These are phyloP conservation scores for Gambusia holbrooki DNA, from an alignment of 2,113 vertebrate species.

Conservation along the genomic window DNA sequence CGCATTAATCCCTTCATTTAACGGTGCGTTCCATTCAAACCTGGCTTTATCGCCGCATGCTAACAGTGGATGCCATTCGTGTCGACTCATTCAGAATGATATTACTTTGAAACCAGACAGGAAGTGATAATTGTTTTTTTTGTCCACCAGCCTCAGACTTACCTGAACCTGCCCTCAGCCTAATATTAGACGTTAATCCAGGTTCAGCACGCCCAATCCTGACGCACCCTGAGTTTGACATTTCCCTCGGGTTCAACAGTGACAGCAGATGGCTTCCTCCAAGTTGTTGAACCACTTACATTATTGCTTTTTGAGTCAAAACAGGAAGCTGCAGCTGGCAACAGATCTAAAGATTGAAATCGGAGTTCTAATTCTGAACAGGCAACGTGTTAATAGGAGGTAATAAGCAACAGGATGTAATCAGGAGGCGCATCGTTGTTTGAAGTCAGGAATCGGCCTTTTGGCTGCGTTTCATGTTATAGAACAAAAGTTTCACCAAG, in stretches of 20 bases:
- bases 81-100: constrained; percentile 46
- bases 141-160: constrained; percentile 16
- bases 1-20: constrained; percentile 72
- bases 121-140: constrained; percentile 70
- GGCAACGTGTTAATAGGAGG: neutral
- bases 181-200: constrained; percentile 63
- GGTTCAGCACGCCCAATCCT: constrained; percentile 52
- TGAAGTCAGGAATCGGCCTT: neutral
- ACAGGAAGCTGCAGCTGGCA: constrained; percentile 51
- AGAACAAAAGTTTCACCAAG: neutral
- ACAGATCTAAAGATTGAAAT: constrained; percentile 5
- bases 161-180: constrained; percentile 48
- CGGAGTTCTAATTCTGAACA: neutral
- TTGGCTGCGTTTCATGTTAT: constrained; percentile 5
- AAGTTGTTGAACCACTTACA: constrained; percentile 43
- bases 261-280: constrained; percentile 26
- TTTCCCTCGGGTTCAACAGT: constrained; percentile 42
- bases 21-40: constrained; percentile 68
- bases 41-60: constrained; percentile 58
- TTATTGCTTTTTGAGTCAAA: constrained; percentile 19
- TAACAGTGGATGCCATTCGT: constrained; percentile 61
- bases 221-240: constrained; percentile 59
- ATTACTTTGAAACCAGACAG: constrained; percentile 55
- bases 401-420: neutral
- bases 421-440: constrained; percentile 1